phyloP scores from a whole-genome alignment of 64 coral and sea anemone species.

The Porites australiensis region DNA sequence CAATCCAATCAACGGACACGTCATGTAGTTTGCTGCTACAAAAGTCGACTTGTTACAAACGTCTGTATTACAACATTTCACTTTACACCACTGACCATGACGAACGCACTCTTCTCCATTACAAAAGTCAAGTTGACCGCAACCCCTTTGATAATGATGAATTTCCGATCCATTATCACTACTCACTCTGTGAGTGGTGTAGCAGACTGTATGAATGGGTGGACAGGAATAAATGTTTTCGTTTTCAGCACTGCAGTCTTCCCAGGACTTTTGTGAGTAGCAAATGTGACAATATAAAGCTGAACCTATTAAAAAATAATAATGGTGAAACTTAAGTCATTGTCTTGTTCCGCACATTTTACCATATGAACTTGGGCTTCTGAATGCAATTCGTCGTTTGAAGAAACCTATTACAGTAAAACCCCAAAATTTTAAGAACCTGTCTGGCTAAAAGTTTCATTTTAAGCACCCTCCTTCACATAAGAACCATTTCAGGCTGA shows the following conservation, averaged over 20 bases:
- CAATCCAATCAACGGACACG: neutral
- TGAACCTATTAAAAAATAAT: neutral
- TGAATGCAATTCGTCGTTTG: no score
- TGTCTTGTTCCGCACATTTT: neutral
- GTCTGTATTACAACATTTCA: conserved; percentile 3
- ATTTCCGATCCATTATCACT: neutral
- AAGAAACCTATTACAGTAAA: no score
- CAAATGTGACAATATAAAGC: conserved; percentile 3
- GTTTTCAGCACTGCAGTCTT: neutral
- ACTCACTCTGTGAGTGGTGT: neutral
- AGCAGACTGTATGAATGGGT: neutral
- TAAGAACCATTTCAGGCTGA: no score
- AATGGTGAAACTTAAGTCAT: neutral
- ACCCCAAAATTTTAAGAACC: no score
- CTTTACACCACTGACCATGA: neutral
- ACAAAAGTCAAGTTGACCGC: neutral
- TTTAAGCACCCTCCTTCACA: no score
- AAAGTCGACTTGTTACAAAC: neutral
- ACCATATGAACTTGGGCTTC: no score
- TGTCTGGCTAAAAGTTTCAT: no score
- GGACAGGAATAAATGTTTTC: neutral
- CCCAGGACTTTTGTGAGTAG: neutral
- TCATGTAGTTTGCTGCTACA: neutral
- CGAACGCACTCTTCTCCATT: neutral
- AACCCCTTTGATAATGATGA: neutral